Evolutionary conservation across 1,140 invertebrate genomes (phyloP).

Genomic region (Tigriopus japonicus): DNA sequence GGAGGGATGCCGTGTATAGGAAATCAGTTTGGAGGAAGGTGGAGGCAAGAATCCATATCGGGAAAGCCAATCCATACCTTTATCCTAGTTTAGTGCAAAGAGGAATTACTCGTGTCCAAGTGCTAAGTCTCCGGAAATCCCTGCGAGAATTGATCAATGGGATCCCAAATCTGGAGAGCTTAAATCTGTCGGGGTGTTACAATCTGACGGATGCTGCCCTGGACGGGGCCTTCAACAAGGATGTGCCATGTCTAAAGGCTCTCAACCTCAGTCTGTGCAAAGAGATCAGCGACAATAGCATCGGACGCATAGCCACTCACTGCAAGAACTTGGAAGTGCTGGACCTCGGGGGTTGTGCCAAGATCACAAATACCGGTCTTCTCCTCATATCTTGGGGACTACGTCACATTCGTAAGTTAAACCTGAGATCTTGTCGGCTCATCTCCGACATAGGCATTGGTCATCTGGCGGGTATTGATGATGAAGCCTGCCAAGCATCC

Average conservation of each 20-base stretch:
- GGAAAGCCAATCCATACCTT: conserved; percentile 55
- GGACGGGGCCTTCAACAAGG: conserved; percentile 51
- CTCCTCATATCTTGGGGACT: conserved; percentile 65
- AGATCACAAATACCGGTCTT: conserved; percentile 68
- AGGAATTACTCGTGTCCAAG: conserved; percentile 69
- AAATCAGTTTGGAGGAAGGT: conserved; percentile 80
- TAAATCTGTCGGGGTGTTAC: conserved; percentile 81
- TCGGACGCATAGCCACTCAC: conserved; percentile 59
- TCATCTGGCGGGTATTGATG: conserved; percentile 53
- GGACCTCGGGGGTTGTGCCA: conserved; percentile 72
- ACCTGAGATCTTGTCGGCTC: conserved; percentile 75
- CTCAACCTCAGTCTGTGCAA: conserved; percentile 82
- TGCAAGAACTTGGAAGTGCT: conserved; percentile 69
- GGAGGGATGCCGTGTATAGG: conserved; percentile 69
- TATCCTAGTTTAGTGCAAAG: conserved; percentile 65
- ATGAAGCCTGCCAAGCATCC: conserved; percentile 32
- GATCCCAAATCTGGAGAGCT: conserved; percentile 60
- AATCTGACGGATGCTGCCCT: conserved; percentile 68
- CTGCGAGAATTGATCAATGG: conserved; percentile 65
- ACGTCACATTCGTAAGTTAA: conserved; percentile 56
- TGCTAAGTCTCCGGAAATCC: conserved; percentile 62
- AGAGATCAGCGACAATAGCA: conserved; percentile 67
- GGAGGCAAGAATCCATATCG: conserved; percentile 68
- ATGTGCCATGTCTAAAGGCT: conserved; percentile 44
- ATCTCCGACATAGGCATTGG: conserved; percentile 73